Conservation (phyloP, 2,113 vertebrate genomes). For the Passerina amoena region DNA sequence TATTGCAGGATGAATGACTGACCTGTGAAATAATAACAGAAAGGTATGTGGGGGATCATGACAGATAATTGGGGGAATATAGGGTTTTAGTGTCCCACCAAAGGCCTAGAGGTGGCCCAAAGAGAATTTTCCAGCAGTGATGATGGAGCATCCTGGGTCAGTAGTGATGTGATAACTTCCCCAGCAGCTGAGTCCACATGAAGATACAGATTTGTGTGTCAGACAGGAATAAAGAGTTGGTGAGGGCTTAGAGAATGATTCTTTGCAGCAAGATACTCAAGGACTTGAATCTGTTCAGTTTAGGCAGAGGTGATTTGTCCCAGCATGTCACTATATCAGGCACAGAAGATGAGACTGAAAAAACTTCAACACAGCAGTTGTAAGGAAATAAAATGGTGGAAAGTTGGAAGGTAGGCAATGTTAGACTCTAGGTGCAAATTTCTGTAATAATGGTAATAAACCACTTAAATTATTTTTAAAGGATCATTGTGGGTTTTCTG, state of each 20-base stretch:
- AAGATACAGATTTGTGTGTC: background rate
- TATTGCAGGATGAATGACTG: background rate
- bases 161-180: background rate
- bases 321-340: background rate
- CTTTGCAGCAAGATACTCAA: background rate
- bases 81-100: background rate
- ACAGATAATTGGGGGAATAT: background rate
- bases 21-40: background rate
- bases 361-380: background rate
- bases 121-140: background rate
- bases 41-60: background rate
- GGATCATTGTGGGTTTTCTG: background rate
- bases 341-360: background rate
- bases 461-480: background rate
- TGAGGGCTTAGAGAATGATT: background rate
- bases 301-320: background rate
- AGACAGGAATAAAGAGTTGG: background rate
- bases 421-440: background rate
- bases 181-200: background rate
- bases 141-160: background rate
- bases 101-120: background rate
- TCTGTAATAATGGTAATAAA: background rate
- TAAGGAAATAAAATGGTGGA: background rate
- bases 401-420: background rate
- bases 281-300: background rate